A percentile compares a stretch with the other conserved stretches of the same genome.
These are phyloP conservation scores for Aegithalos caudatus DNA, from an alignment of 2,113 vertebrate genomes.

Conservation along the genomic window DNA sequence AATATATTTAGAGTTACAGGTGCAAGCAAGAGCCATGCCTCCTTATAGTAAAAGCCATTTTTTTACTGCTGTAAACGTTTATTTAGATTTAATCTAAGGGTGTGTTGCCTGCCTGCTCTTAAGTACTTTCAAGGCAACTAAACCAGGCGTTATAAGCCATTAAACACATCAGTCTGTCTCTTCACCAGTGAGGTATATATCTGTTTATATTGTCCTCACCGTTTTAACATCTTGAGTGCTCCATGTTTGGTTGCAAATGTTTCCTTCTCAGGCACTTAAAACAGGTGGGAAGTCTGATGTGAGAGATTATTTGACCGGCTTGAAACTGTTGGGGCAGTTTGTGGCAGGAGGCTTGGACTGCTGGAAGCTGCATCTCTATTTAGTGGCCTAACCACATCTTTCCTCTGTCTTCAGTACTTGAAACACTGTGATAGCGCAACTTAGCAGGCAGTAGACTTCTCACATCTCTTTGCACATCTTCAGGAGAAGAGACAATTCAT, in stretches of 20 bases:
- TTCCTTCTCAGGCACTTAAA: not conserved
- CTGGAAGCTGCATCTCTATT: not conserved
- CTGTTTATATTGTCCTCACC: not conserved
- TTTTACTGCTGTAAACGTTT: not conserved
- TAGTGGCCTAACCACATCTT: not conserved
- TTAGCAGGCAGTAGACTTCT: not conserved
- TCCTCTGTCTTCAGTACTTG: not conserved
- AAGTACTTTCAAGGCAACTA: slow-evolving; percentile 2
- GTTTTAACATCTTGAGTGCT: not conserved
- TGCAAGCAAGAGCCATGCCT: not conserved
- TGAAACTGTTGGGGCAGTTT: not conserved
- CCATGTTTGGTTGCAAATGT: not conserved
- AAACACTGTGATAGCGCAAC: not conserved
- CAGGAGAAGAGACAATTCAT: not conserved
- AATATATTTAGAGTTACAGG: not conserved
- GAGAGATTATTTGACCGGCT: not conserved
- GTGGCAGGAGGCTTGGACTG: not conserved
- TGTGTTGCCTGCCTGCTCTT: not conserved
- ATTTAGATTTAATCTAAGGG: slow-evolving; percentile 7
- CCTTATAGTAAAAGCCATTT: not conserved
- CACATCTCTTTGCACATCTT: not conserved
- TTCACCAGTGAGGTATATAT: not conserved
- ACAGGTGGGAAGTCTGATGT: not conserved
- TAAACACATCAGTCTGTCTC: not conserved
- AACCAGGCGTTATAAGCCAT: not conserved